Base-by-base conservation (phyloP, 2,888 invertebrate genomes). In the Acanthosepion esculentum region DNA sequence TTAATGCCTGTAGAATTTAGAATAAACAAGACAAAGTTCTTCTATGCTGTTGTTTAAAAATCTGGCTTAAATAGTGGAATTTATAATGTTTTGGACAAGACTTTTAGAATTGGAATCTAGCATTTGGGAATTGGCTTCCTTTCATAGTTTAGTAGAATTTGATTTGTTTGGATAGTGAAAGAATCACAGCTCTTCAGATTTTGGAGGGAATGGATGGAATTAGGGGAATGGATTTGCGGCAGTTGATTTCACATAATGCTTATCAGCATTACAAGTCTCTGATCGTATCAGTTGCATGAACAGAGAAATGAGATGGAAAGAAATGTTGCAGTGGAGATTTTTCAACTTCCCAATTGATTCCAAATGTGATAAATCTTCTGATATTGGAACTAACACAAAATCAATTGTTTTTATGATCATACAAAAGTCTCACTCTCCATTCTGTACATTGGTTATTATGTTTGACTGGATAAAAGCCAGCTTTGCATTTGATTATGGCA, bases 351-450 rank as follows among this genome's bases (percentile, higher is more conserved):
- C 78, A 33, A 78, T 78, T 78, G 78, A 78, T 78, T 78, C 18
- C 15, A n/a, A 33, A 78, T 78, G 78, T 8, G n/a, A 78, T 78
- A 78, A 78, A 78, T 78, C 78, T 15, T n/a, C n/a, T n/a, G 12
- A 78, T 78, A 78, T 78, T 78, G 78, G 78, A 78, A 78, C 78
- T 78, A n/a, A 78, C 78, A n/a, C 78, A 78, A 78, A 78, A 78
- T 78, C 78, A 78, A 78, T 78, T 78, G 78, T 78, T 78, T 78
- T 78, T 78, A 78, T 78, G n/a, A 78, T 33, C 78, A 18, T n/a
- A 78, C 78, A 78, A n/a, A 78, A 78, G 78, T 78, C n/a, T 78
- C 78, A 15, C n/a, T 78, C n/a, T 78, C 78, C 12, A 78, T 78
- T 78, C 78, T 78, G 10, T 78, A 29, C n/a, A 33, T 18, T n/a